phyloP scores from a whole-genome alignment of 2,797 vertebrate genomes.

The Chromobotia macracanthus region DNA sequence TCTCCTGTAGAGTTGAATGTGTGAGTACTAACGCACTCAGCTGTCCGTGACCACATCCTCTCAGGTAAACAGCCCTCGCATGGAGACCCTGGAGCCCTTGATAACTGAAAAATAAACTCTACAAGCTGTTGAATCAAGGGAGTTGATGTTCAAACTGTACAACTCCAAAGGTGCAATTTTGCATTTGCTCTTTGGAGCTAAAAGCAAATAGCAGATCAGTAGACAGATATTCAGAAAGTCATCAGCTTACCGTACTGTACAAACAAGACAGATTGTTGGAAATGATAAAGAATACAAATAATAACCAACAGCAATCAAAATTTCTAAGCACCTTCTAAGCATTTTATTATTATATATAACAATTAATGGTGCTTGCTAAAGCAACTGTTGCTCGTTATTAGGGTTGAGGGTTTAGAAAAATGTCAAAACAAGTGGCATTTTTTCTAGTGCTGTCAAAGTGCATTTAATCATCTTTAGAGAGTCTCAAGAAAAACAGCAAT shows the following conservation, averaged over 20 bases:
- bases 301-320: neutral
- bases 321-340: too few relatives aligned
- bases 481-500: conserved; percentile 8
- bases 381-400: too few relatives aligned
- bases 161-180: too few relatives aligned
- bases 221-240: too few relatives aligned
- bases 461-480: conserved; percentile 26
- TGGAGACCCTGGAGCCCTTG: conserved; percentile 19
- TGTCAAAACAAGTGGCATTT: conserved; percentile 2
- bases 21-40: conserved; percentile 53
- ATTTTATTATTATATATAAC: too few relatives aligned
- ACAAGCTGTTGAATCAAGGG: conserved; percentile 13
- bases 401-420: neutral
- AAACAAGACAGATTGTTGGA: neutral
- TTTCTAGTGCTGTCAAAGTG: conserved; percentile 26
- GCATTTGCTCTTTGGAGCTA: neutral
- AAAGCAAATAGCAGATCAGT: too few relatives aligned
- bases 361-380: too few relatives aligned
- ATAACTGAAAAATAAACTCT: conserved; percentile 42
- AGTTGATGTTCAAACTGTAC: conserved; percentile 4
- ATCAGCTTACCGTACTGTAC: neutral
- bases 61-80: conserved; percentile 53
- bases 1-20: conserved; percentile 45
- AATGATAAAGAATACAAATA: neutral
- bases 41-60: conserved; percentile 62